These are phyloP conservation scores for Theristicus caerulescens DNA, from an alignment of 2,113 vertebrate species.

Conservation along the genomic window DNA sequence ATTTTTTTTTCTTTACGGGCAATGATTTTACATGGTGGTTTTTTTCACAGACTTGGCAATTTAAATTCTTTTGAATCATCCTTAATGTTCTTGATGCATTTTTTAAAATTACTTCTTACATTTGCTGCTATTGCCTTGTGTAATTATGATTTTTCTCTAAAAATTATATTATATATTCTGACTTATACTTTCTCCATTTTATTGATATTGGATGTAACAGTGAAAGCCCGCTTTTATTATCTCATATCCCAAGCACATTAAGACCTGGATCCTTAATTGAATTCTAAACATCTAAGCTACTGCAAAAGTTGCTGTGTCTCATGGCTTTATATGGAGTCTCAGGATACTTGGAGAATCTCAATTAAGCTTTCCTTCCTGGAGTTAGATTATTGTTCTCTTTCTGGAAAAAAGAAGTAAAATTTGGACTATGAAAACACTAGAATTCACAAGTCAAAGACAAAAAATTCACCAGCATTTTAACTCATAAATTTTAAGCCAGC, in stretches of 20 bases:
- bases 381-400: background rate
- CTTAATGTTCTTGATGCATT: background rate
- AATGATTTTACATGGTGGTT: background rate
- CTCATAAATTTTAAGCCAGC: background rate
- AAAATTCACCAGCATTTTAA: background rate
- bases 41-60: background rate
- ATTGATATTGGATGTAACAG: background rate
- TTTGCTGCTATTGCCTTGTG: background rate
- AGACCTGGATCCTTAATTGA: background rate
- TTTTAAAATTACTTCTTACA: background rate
- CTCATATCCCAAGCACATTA: background rate
- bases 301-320: background rate
- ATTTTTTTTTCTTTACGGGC: background rate
- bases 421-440: background rate
- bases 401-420: background rate
- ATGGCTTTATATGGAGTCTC: background rate
- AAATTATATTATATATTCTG: background rate
- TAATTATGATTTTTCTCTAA: background rate
- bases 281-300: background rate
- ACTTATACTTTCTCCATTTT: background rate
- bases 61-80: background rate
- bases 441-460: background rate
- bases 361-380: background rate
- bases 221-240: background rate
- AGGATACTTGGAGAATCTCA: background rate